These are phyloP conservation scores for Epinephelus moara DNA, from an alignment of 2,113 vertebrate genomes.

Conservation along the genomic window DNA sequence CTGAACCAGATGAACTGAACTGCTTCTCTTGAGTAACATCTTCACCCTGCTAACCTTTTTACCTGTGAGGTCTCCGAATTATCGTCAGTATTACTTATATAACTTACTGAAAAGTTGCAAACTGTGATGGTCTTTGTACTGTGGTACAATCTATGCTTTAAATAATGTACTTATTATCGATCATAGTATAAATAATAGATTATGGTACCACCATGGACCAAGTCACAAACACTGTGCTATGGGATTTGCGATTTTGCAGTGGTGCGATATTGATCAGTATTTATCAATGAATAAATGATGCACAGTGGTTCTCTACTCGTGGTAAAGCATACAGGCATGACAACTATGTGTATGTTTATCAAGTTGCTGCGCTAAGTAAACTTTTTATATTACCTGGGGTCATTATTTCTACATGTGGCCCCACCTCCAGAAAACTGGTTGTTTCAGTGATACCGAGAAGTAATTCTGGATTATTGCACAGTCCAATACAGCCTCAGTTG, in stretches of 20 bases:
- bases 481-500: background rate
- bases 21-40: background rate
- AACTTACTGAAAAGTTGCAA: background rate
- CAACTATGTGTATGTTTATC: background rate
- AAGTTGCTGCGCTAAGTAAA: background rate
- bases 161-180: background rate
- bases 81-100: background rate
- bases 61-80: background rate
- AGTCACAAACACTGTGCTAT: background rate
- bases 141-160: background rate
- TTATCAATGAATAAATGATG: background rate
- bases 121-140: background rate
- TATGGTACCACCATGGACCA: background rate
- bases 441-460: background rate
- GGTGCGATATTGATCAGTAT: background rate
- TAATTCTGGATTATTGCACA: background rate
- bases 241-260: background rate
- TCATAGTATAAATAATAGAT: background rate
- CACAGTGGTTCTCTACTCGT: background rate
- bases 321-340: background rate
- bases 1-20: background rate
- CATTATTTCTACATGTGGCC: background rate
- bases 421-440: background rate
- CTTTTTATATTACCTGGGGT: background rate
- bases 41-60: background rate